Base-by-base conservation (phyloP, 2,888 invertebrate genomes). In the Phragmatobia fuliginosa region DNA sequence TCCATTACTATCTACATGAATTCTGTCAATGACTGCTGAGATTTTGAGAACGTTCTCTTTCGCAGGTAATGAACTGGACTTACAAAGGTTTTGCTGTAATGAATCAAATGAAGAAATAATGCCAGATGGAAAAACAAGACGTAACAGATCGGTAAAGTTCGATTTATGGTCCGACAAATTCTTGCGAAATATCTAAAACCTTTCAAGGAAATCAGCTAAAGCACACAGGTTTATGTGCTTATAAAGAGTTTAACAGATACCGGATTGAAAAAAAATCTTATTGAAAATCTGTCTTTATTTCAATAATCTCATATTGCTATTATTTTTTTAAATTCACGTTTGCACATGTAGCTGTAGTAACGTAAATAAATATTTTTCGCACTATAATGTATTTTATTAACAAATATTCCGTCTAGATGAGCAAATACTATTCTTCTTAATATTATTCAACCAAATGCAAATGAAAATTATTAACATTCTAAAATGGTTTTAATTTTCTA, bases 11-110 rank as follows among this genome's bases (percentile, higher is more conserved):
- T 73, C 33, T 56, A 38, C 58, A 73, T 72, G 71, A 70, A 67
- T 71, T 41, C 31, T 28, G 60, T 62, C 52, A 49, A 62, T 68
- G 56, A 31, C 59, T 61, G 63, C 66, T 21, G 32, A 68, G 67
- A 74, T 75, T 80, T 71, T 59, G 68, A 71, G 36, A n/a, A 62
- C 41, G 11, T 73, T 78, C 36, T 71, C 74, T 66, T 74, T 90
- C 86, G 61, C 87, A 91, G 91, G 86, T 90, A 63, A 90, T 92
- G 91, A 90, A 92, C 75, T 92, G 91, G 91, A 88, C 90, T 14
- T 92, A 92, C 79, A 90, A 91, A 81, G 88, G 88, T 45, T 91
- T 91, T 68, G 92, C 92, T 58, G 79, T 92, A 14, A 82, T 92
- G 84, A 92, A 91, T 72, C 90, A 90, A 75, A 91, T 89, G 89